These are phyloP conservation scores for Aleiodes alternator DNA, from an alignment of 2,888 invertebrate species.

Conservation along the genomic window DNA sequence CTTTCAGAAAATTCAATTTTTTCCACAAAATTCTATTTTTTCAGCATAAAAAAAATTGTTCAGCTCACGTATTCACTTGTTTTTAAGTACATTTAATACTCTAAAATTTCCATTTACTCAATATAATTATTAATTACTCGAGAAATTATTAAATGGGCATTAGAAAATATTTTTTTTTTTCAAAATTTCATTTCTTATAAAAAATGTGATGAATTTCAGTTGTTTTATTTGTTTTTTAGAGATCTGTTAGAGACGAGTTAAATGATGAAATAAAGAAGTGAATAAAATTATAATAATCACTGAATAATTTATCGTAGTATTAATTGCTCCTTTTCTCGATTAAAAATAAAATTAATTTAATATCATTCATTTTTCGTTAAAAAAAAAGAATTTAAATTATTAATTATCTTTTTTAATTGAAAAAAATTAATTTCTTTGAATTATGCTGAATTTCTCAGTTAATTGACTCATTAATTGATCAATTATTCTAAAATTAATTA, in stretches of 20 bases:
- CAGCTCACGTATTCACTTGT: constrained; percentile 1
- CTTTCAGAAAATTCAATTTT: too few species aligned
- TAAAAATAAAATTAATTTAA: too few species aligned
- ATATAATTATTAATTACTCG: constrained; percentile 33
- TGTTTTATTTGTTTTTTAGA: not conserved
- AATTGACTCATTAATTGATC: constrained; percentile 33
- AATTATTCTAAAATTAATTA: constrained; percentile 64
- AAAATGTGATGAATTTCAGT: constrained; percentile 18
- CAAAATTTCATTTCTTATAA: constrained; percentile 13
- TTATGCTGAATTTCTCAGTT: constrained; percentile 15
- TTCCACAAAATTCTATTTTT: too few species aligned
- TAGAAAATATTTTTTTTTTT: constrained; percentile 17
- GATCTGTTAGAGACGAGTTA: constrained; percentile 1
- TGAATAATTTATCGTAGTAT: not conserved
- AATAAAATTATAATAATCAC: not conserved
- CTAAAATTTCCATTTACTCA: constrained; percentile 43
- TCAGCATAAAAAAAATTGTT: too few species aligned
- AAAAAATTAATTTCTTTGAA: not conserved
- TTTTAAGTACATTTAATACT: constrained; percentile 29
- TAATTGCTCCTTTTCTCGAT: too few species aligned
- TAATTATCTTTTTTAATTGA: too few species aligned
- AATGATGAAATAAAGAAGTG: not conserved
- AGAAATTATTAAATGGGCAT: constrained; percentile 5
- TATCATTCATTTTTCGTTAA: too few species aligned
- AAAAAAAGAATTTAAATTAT: too few species aligned